These are phyloP conservation scores for Mormyrus iriodes DNA, from an alignment of 2,113 vertebrate genomes.

Conservation along the genomic window DNA sequence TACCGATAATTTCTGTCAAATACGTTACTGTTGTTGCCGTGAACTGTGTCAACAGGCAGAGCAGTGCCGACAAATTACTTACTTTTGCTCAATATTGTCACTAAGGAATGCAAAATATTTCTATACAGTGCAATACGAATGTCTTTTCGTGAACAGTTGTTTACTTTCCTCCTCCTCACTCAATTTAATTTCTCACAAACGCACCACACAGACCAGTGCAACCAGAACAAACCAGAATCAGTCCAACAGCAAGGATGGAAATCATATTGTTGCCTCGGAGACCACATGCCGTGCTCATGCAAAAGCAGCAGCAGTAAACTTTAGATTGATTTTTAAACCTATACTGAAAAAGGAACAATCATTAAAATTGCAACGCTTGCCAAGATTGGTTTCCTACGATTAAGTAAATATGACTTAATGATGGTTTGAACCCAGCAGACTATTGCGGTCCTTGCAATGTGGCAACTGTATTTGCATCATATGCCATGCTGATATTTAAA, in stretches of 20 bases:
- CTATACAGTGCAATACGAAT: neutral
- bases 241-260: neutral
- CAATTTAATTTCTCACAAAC: neutral
- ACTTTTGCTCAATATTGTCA: neutral
- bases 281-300: neutral
- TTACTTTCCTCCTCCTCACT: neutral
- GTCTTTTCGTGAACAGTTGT: neutral
- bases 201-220: too few relatives aligned
- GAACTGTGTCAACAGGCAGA: neutral
- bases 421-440: too few relatives aligned
- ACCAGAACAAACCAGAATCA: too few relatives aligned
- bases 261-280: neutral
- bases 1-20: too few relatives aligned
- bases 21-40: neutral
- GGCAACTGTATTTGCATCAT: too few relatives aligned
- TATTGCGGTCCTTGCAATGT: too few relatives aligned
- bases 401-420: neutral
- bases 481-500: too few relatives aligned
- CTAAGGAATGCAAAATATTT: neutral
- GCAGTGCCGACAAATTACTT: neutral
- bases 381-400: neutral
- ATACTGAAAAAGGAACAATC: neutral
- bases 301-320: neutral
- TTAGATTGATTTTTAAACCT: neutral
- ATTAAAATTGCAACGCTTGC: too few relatives aligned